Base-by-base conservation (phyloP, 2,888 invertebrate species). In the Latrodectus elegans region DNA sequence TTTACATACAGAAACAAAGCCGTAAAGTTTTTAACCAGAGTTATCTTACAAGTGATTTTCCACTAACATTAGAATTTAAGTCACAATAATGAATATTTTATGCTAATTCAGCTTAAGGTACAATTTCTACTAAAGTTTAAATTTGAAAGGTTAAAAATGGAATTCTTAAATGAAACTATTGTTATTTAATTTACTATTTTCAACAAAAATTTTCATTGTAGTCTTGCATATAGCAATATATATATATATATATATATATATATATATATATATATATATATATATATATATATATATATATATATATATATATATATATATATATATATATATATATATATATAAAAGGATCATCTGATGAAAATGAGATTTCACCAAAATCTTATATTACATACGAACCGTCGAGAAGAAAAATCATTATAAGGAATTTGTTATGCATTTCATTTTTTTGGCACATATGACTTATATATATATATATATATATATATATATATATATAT, bases 91-190 rank as follows among this genome's bases (percentile, higher is more conserved):
- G 84, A 51, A 77, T 65, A 70, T 84, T 84, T 84, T 84, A 84
- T 77, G 84, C 71, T 76, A 84, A 84, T 84, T 77, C 26, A 84
- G 72, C 70, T 84, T 71, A 51, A 84, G 70, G 77, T 76, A 84
- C 64, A 68, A 53, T 77, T 84, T 74, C 64, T 49, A 60, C 65
- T 64, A 52, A 38, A 72, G 64, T 71, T 76, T 70, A 67, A 60
- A 73, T 53, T 82, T 70, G 4, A 38, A 38, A 38, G 38, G 38
- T 38, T 38, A 38, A 38, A 38, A 38, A 38, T 6, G 4, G 6
- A 38, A 6, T 38, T 38, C 38, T 38, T 38, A 38, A 38, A 2
- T 38, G 6, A 38, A 38, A 38, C 6, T 38, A 4, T 6, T 4
- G 1, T 6, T 38, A 38, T 4, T 38, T 38, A 38, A 38, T 38